These are phyloP conservation scores for Latrodectus geometricus DNA, from an alignment of 1,140 invertebrate species.

Conservation along the genomic window DNA sequence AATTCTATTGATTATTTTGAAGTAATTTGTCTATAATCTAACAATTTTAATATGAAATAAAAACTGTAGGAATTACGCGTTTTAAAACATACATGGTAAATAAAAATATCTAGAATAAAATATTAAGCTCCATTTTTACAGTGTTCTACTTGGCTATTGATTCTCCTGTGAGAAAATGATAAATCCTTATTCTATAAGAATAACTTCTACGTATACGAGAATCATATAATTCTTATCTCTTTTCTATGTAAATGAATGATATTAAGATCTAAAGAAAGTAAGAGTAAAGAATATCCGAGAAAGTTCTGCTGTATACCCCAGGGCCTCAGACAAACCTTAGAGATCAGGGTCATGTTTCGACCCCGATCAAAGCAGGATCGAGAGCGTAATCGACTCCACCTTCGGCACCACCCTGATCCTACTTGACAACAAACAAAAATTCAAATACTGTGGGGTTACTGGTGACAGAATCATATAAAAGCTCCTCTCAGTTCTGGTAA, in stretches of 20 bases:
- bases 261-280: not conserved
- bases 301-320: not conserved
- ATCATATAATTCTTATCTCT: too few species aligned
- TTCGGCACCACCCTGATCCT: slow-evolving; percentile 34
- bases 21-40: too few species aligned
- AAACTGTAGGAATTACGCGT: too few species aligned
- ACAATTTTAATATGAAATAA: too few species aligned
- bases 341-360: slow-evolving; percentile 47
- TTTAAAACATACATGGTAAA: too few species aligned
- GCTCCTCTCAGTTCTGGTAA: not conserved
- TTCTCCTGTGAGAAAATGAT: too few species aligned
- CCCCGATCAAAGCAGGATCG: slow-evolving; percentile 33
- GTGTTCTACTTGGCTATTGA: too few species aligned
- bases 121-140: too few species aligned
- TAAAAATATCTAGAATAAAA: too few species aligned
- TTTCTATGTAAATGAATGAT: not conserved
- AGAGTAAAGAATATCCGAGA: not conserved
- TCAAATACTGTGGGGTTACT: not conserved
- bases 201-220: too few species aligned
- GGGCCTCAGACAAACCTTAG: slow-evolving; percentile 25
- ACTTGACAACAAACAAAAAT: slow-evolving; percentile 4
- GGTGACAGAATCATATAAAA: slow-evolving; percentile 33
- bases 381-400: slow-evolving; percentile 29
- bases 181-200: too few species aligned
- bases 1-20: too few species aligned